Evolutionary conservation across 2,888 invertebrate species (phyloP).

Genomic region (Nephrotoma guestfalica): DNA sequence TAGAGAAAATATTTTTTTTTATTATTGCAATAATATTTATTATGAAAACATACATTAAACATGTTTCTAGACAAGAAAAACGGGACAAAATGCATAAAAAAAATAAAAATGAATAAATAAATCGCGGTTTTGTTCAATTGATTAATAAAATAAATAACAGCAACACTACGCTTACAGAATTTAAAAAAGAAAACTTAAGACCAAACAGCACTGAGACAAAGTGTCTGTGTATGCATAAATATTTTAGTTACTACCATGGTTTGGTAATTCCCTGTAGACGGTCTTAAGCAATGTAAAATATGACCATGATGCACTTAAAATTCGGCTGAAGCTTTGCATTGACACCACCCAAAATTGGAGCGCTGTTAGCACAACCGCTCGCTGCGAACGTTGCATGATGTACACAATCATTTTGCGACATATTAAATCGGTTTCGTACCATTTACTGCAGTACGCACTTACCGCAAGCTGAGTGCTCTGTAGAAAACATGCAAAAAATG

Average conservation of each 20-base stretch:
- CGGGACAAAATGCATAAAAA: background rate
- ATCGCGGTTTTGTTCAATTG: background rate
- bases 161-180: background rate
- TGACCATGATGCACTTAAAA: background rate
- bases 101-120: background rate
- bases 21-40: background rate
- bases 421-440: background rate
- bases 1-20: background rate
- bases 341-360: background rate
- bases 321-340: background rate
- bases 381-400: background rate
- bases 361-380: background rate
- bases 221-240: background rate
- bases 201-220: background rate
- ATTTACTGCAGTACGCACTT: background rate
- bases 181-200: background rate
- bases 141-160: background rate
- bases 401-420: background rate
- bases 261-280: background rate
- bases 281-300: constrained; percentile 1
- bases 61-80: background rate
- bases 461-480: background rate
- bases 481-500: background rate
- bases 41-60: background rate
- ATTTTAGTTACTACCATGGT: background rate